Conservation (phyloP, 2,888 invertebrate genomes). For the Dermolepida albohirtum region DNA sequence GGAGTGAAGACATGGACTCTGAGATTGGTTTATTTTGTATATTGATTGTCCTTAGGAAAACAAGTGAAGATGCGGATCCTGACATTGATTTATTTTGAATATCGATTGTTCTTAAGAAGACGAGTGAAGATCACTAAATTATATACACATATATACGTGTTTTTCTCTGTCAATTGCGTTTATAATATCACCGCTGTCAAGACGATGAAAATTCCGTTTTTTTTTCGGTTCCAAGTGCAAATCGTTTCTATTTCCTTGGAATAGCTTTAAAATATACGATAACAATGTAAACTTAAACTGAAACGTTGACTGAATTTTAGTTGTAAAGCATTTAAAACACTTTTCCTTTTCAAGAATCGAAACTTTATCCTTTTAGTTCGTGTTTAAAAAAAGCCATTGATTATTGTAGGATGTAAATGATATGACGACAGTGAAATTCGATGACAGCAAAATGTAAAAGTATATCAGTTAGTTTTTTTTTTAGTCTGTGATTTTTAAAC, state of each 20-base stretch:
- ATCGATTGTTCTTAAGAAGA: too few relatives aligned
- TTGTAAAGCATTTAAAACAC: constrained; percentile 17
- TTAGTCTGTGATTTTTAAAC: constrained; percentile 56
- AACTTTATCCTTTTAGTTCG: constrained; percentile 21
- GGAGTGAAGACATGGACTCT: too few relatives aligned
- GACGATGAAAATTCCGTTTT: too few relatives aligned
- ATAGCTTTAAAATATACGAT: not conserved
- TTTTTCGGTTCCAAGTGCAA: too few relatives aligned
- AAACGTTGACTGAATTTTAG: constrained; percentile 24
- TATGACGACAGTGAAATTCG: constrained; percentile 19
- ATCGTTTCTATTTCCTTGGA: not conserved
- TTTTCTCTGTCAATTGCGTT: too few relatives aligned
- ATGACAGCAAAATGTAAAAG: constrained; percentile 27
- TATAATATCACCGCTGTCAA: too few relatives aligned
- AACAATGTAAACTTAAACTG: constrained; percentile 17
- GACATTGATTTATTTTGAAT: too few relatives aligned
- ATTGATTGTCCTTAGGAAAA: too few relatives aligned
- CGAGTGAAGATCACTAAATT: too few relatives aligned
- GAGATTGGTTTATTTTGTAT: too few relatives aligned
- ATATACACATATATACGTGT: too few relatives aligned
- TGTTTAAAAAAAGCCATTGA: constrained; percentile 10
- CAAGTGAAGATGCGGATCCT: too few relatives aligned
- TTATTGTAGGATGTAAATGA: constrained; percentile 27
- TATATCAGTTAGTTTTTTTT: constrained; percentile 38
- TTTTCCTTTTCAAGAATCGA: not conserved